Evolutionary conservation across 2,113 vertebrate genomes (phyloP).

Genomic region (Hypocryptadius cinnamomeus): DNA sequence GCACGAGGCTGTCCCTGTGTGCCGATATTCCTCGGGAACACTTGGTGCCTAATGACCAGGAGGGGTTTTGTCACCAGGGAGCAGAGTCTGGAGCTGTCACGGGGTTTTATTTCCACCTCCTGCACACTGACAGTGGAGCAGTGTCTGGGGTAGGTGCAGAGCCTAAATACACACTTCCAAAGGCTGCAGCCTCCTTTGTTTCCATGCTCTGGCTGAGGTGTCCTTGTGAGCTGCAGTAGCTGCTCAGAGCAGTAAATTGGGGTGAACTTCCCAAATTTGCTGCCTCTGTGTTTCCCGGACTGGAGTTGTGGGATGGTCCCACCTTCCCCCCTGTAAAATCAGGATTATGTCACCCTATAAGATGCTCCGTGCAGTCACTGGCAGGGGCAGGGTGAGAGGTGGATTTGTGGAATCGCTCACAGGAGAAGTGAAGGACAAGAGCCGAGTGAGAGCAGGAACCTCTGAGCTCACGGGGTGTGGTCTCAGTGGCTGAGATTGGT

Average conservation of each 20-base stretch:
- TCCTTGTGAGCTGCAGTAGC: background rate
- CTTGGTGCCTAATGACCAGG: background rate
- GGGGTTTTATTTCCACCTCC: background rate
- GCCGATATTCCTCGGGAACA: accelerated
- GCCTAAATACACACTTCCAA: background rate
- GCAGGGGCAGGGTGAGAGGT: background rate
- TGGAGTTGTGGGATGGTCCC: background rate
- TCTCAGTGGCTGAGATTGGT: background rate
- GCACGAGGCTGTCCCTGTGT: background rate
- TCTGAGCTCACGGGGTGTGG: background rate
- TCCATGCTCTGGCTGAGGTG: background rate
- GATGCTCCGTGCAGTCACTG: background rate
- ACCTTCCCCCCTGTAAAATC: background rate
- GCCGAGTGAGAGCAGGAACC: background rate
- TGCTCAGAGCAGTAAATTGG: background rate
- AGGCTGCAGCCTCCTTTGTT: background rate
- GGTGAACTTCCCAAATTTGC: background rate
- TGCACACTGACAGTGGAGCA: constrained; percentile 20
- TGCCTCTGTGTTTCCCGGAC: background rate
- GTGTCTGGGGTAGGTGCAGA: background rate
- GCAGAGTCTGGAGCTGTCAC: background rate
- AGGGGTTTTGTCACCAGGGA: background rate
- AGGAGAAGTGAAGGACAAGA: background rate
- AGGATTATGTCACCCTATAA: accelerated
- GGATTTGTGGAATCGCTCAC: background rate